Base-by-base conservation (phyloP, 1,140 invertebrate genomes). In the Vollenhovia emeryi region DNA sequence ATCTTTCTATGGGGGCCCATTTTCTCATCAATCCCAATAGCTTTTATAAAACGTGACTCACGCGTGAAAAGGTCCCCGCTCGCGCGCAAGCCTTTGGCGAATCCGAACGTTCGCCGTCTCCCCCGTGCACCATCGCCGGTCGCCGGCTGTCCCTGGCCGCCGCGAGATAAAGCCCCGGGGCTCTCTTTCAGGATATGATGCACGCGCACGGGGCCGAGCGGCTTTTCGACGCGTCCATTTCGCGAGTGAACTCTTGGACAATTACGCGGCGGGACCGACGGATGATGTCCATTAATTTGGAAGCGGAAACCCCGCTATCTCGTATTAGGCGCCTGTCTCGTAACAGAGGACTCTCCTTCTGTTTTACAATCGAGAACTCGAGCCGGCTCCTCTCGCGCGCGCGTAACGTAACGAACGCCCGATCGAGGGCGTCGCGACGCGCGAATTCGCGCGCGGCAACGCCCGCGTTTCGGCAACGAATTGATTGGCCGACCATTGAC, bases 1-100 rank as follows among this genome's bases (percentile, higher is more conserved):
- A 87, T 92, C 92, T 91, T 92, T 93, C 92, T 92, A 92, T 92
- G 90, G 91, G 91, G 90, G 91, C 92, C n/a, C 92, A 94, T 94
- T 94, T 94, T 93, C 93, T 94, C 92, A 94, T 94, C 93, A 94
- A 93, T 94, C 92, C 92, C 93, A 93, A 93, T 92, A 91, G 91
- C 92, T 93, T 94, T 93, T 93, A 92, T 93, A 92, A 91, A 92
- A 92, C 91, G 91, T 94, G 93, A 94, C 90, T 94, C 93, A 94
- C 89, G 91, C 91, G 93, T 93, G 93, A 92, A 93, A 93, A 90
- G 91, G 88, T 90, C 89, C n/a, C n/a, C n/a, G n/a, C n/a, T n/a
- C 89, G 74, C 88, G 86, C 89, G 74, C 88, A 85, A 50, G 86
- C 74, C 85, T 88, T 86, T 86, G 87, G 84, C 86, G 75, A 87